phyloP scores from a whole-genome alignment of 2,113 vertebrate genomes.

The Melanerpes formicivorus region DNA sequence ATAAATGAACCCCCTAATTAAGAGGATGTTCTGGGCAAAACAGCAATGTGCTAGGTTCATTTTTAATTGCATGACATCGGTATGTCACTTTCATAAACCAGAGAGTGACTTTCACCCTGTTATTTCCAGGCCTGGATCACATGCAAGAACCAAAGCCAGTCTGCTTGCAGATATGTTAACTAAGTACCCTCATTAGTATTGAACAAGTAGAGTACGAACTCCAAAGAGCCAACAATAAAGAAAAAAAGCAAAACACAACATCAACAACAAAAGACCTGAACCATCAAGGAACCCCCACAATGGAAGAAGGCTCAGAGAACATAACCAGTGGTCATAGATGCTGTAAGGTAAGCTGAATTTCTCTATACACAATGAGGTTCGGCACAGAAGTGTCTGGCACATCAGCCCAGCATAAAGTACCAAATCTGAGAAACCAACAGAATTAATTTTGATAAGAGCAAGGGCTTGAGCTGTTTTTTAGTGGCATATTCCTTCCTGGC shows the following conservation, averaged over 20 bases:
- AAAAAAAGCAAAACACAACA: too few relatives aligned
- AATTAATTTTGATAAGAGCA: neutral
- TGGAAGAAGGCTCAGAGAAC: neutral
- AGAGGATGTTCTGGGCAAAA: neutral
- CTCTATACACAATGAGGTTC: neutral
- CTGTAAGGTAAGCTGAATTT: neutral
- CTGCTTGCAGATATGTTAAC: neutral
- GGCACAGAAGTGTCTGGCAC: neutral
- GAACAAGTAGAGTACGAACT: neutral
- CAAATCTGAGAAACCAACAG: neutral
- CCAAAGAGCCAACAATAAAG: neutral
- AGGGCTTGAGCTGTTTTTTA: neutral
- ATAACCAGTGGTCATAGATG: accelerated
- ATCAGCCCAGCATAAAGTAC: neutral
- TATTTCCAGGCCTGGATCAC: neutral
- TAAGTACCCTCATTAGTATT: neutral
- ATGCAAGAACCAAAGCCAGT: neutral
- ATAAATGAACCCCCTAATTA: neutral
- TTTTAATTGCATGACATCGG: neutral
- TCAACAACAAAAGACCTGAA: neutral
- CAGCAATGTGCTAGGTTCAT: neutral
- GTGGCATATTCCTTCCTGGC: neutral
- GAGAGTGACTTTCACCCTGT: neutral
- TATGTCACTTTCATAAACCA: neutral
- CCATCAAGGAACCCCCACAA: neutral